Evolutionary conservation across 2,113 vertebrate species (phyloP), one percentile per base, ranked within the genome.

Genomic region (Gracilinanus agilis): DNA sequence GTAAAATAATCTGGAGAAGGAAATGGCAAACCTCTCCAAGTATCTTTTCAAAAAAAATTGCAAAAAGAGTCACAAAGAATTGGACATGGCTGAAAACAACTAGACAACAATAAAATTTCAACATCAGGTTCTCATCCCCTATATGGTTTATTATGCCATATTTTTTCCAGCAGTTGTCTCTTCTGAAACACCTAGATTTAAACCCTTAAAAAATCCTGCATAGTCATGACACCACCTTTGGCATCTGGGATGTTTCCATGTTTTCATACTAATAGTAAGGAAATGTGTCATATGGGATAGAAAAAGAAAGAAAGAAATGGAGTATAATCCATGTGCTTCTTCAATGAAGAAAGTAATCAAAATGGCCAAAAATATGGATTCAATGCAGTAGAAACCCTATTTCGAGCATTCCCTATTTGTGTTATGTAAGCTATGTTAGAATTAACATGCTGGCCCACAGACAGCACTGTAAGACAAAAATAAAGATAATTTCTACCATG

Each of bases 181-280:
- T 90, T 94, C 54, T 92, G 54, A 19, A 44, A 96, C 91, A 49
- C 10, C 89, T 67, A 88, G 40, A 91, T 44, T 94, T 53, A 24
- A 88, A 56, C 44, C 11, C 2, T 92, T 90, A 53, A 95, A 40
- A 94, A 94, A 54, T 92, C 92, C 90, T 90, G 29, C 9, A 7
- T 89, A 40, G 27, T 29, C 3, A 34, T 44, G 58, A 55, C 29
- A 89, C 90, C 25, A 93, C 40, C 54, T 53, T 25, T 90, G 23
- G 90, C n/a, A 92, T 90, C 27, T 95, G 53, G 90, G 40, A n/a
- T 54, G 91, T 40, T 44, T 89, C 25, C 11, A 90, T 58, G 29
- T 91, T 93, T 92, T 92, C 58, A 49, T 94, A 49, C 21, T 55
- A 54, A 93, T 44, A 34, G 92, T 94, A 95, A 94, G 23, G 4